Conservation (phyloP, 2,888 invertebrate species). For the Deroplatys truncata region DNA sequence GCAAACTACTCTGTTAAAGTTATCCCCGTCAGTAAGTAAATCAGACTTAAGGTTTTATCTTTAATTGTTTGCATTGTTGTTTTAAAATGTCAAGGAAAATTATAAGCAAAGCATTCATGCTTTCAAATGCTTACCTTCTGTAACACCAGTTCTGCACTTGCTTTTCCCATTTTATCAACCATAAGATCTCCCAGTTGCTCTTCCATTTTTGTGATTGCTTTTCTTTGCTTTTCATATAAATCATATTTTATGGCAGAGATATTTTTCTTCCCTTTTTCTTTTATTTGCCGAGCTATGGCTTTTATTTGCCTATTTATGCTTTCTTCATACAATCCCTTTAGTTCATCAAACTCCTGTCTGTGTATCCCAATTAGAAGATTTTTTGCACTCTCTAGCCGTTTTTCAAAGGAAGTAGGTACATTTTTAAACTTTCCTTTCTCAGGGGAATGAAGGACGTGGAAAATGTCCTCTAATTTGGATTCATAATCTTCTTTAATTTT, state of each 20-base stretch:
- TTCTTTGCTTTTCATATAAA: not conserved
- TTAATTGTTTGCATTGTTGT: no score
- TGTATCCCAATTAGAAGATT: not conserved
- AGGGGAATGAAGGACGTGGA: not conserved
- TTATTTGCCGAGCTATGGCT: not conserved
- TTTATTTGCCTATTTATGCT: not conserved
- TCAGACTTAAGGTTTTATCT: no score
- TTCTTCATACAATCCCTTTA: not conserved
- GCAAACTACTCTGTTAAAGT: no score
- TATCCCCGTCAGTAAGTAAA: not conserved
- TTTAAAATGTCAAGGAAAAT: not conserved
- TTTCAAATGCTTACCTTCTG: not conserved
- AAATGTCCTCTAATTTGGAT: conserved; percentile 42
- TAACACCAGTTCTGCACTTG: not conserved
- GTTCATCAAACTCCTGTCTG: not conserved
- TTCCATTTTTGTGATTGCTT: not conserved
- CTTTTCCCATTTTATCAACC: not conserved
- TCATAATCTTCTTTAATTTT: conserved; percentile 41
- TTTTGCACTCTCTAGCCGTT: not conserved
- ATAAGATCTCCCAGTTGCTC: not conserved
- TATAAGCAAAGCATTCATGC: not conserved
- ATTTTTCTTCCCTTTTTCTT: not conserved
- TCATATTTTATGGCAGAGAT: not conserved
- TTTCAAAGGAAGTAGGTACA: not conserved
- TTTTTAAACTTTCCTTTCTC: not conserved